Evolutionary conservation across 2,113 vertebrate species (phyloP).

Genomic region (Cervus canadensis): DNA sequence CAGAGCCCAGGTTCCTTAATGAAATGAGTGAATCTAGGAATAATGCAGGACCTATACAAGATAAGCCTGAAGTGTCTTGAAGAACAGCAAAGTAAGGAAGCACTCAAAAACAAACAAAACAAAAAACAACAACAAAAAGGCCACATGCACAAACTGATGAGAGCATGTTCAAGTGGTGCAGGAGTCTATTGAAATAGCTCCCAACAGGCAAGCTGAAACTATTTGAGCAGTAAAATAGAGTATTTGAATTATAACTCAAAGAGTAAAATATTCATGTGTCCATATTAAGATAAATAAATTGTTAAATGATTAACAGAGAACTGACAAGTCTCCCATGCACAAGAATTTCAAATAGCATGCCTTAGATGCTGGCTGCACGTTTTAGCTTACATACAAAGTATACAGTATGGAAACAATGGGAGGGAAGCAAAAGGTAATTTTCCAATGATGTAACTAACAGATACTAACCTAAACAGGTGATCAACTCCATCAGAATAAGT

Average conservation of each 20-base stretch:
- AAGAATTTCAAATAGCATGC: neutral
- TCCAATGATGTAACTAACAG: neutral
- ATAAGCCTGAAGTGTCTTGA: neutral
- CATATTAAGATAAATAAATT: neutral
- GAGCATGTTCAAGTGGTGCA: rapidly evolving
- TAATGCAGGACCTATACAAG: neutral
- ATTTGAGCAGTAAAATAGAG: neutral
- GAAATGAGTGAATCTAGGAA: neutral
- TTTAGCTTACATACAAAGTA: neutral
- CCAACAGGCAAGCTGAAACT: neutral
- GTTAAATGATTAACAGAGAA: neutral
- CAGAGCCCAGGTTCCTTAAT: neutral
- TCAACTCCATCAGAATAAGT: neutral
- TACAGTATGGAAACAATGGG: neutral
- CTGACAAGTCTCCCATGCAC: neutral
- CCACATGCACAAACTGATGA: neutral
- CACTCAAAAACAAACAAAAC: neutral
- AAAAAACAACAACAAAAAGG: neutral
- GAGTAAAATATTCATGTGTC: neutral
- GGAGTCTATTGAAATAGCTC: neutral
- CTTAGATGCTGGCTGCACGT: neutral
- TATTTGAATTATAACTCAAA: neutral
- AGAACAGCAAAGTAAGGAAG: neutral
- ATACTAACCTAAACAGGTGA: neutral
- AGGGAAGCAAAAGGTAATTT: neutral